Percentiles rank a stretch among this genome's conserved stretches.
These are phyloP conservation scores for Ondatra zibethicus DNA, from an alignment of 2,113 vertebrate genomes.

Conservation along the genomic window DNA sequence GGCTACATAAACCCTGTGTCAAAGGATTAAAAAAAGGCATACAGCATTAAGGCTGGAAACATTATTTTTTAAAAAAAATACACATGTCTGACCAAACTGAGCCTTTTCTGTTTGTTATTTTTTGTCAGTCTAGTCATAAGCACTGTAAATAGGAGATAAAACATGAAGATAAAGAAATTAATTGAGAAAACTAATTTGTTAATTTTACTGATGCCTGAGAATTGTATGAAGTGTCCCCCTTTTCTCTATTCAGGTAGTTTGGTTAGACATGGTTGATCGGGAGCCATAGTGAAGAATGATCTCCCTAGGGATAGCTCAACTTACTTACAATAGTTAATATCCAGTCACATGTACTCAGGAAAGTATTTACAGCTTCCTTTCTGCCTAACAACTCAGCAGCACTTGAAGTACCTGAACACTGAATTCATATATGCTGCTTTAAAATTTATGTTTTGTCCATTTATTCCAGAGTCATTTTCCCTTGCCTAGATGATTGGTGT, in stretches of 20 bases:
- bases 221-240: not conserved
- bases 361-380: conserved; percentile 10
- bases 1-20: too few relatives aligned
- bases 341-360: not conserved
- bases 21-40: not conserved
- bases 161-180: not conserved
- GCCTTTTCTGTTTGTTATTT: not conserved
- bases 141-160: not conserved
- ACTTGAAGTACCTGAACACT: conserved; percentile 11
- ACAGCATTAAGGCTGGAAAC: not conserved
- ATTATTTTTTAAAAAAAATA: not conserved
- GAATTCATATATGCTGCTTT: conserved; percentile 62
- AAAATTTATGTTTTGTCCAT: conserved; percentile 29
- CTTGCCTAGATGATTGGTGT: conserved; percentile 3
- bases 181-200: not conserved
- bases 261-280: not conserved
- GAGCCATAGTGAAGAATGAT: not conserved
- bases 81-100: not conserved
- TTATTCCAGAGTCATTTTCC: not conserved
- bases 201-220: not conserved
- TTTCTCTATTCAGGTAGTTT: not conserved
- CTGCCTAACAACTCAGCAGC: not conserved
- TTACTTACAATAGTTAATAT: not conserved
- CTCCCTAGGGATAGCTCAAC: not conserved
- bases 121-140: not conserved